Conservation (phyloP, 2,888 invertebrate species). For the Apamea crenata region DNA sequence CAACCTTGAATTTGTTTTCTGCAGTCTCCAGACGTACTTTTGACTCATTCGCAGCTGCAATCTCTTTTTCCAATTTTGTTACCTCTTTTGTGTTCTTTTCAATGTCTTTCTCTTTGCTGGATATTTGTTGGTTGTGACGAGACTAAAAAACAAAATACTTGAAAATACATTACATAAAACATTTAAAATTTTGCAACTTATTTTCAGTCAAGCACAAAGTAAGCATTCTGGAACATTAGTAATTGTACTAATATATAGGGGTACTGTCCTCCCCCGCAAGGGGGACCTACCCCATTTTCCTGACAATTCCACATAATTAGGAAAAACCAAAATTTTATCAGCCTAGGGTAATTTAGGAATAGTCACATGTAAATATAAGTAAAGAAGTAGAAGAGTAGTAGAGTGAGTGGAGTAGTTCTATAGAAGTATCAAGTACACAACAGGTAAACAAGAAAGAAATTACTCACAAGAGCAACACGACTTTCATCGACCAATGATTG, state of each 20-base stretch:
- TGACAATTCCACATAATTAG: too few species aligned
- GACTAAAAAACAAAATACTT: constrained; percentile 79
- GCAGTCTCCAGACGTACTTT: constrained; percentile 88
- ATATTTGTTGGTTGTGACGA: constrained; percentile 92
- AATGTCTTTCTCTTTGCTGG: constrained; percentile 90
- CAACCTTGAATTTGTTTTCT: constrained; percentile 85
- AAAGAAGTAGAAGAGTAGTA: not conserved
- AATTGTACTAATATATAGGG: too few species aligned
- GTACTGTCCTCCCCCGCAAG: too few species aligned
- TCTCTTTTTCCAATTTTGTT: constrained; percentile 88
- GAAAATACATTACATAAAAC: not conserved
- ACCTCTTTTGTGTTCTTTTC: constrained; percentile 90
- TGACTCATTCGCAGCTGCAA: constrained; percentile 91
- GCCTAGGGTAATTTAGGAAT: too few species aligned
- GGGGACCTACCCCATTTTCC: too few species aligned
- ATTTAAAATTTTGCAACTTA: not conserved
- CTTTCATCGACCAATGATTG: constrained; percentile 84
- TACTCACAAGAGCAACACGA: constrained; percentile 82
- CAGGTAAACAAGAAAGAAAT: not conserved
- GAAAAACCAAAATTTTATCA: too few species aligned
- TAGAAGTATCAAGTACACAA: not conserved
- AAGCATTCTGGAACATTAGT: not conserved
- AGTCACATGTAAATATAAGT: too few species aligned
- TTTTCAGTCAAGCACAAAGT: not conserved
- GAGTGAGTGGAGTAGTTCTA: not conserved